phyloP scores from a whole-genome alignment of 2,113 vertebrate genomes.

The Miniopterus natalensis region DNA sequence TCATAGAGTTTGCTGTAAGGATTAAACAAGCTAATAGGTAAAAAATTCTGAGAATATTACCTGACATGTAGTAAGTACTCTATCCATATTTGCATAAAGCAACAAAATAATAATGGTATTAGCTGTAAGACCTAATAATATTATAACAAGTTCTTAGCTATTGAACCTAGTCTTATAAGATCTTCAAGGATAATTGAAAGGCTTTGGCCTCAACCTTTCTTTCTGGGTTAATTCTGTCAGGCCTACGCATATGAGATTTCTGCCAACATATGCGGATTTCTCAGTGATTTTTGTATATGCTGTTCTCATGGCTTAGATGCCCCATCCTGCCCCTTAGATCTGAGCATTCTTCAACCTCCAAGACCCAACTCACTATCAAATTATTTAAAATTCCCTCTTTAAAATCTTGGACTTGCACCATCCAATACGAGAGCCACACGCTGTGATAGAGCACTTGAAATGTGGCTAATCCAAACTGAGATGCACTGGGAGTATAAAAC shows the following conservation, averaged over 20 bases:
- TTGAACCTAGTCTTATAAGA: background rate
- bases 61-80: background rate
- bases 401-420: background rate
- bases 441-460: background rate
- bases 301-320: background rate
- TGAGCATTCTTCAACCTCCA: background rate
- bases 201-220: background rate
- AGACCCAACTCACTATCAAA: background rate
- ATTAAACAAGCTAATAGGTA: background rate
- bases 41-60: background rate
- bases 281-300: background rate
- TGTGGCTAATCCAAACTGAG: background rate
- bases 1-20: background rate
- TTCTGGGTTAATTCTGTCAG: background rate
- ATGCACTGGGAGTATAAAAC: background rate
- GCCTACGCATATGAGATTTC: background rate
- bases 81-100: background rate
- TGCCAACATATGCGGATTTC: background rate
- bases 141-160: background rate
- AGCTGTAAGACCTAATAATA: background rate
- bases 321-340: background rate
- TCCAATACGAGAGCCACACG: background rate
- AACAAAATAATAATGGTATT: background rate
- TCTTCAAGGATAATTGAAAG: background rate
- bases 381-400: background rate